Evolutionary conservation across 2,888 invertebrate genomes (phyloP).

Genomic region (Malthinus flaveolus): DNA sequence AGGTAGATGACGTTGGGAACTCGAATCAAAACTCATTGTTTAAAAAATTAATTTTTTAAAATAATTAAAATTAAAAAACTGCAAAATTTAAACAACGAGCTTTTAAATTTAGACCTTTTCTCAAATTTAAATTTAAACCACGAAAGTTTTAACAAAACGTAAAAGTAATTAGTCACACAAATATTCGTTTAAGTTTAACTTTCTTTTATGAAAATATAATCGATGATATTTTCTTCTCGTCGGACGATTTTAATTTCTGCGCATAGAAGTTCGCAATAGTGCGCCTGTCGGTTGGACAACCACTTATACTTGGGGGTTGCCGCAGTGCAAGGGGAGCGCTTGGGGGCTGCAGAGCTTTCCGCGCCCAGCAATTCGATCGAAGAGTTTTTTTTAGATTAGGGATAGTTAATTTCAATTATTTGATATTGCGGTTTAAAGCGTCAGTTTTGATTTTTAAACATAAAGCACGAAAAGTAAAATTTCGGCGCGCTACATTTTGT

Average conservation of each 20-base stretch:
- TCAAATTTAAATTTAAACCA: no score
- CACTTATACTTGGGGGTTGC: conserved; percentile 37
- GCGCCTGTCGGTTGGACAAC: conserved; percentile 33
- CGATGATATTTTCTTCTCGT: conserved; percentile 11
- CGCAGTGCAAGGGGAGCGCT: conserved; percentile 55
- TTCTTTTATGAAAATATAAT: conserved; percentile 7
- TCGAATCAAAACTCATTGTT: conserved; percentile 20
- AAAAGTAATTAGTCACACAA: not conserved
- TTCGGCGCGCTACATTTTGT: conserved; percentile 18
- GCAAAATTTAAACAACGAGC: no score
- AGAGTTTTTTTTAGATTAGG: conserved; percentile 42
- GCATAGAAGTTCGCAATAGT: conserved; percentile 20
- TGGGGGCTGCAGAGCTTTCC: conserved; percentile 55
- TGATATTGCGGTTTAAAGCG: conserved; percentile 1
- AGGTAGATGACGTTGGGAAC: conserved; percentile 33
- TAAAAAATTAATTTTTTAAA: not conserved
- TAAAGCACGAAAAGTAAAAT: conserved; percentile 8
- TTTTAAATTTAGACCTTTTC: no score
- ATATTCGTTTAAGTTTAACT: conserved; percentile 3
- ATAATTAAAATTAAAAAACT: not conserved
- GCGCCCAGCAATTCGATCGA: conserved; percentile 52
- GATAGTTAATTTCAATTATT: conserved; percentile 11
- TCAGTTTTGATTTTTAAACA: not conserved
- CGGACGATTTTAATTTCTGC: conserved; percentile 12
- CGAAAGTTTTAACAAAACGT: no score